Evolutionary conservation across 2,888 invertebrate genomes (phyloP).

Genomic region (Blastobasis adustella): DNA sequence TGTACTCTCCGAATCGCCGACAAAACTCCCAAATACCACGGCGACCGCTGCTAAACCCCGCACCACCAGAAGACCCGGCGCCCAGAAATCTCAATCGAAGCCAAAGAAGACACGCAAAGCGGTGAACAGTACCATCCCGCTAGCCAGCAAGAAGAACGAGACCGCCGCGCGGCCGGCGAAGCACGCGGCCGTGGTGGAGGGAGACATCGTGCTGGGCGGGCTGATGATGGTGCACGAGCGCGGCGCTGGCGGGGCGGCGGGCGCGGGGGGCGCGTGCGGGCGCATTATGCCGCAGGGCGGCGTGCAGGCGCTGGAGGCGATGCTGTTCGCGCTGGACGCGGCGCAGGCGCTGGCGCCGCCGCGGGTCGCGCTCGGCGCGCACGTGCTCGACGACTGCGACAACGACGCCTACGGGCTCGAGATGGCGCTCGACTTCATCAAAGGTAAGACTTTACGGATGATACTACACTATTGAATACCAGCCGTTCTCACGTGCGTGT

Average conservation of each 20-base stretch:
- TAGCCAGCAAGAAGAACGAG: conserved; percentile 9
- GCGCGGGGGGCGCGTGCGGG: conserved; percentile 80
- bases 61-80: background rate
- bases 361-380: conserved; percentile 85
- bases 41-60: too few species aligned
- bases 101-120: too few species aligned
- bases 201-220: conserved; percentile 88
- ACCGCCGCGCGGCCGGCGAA: conserved; percentile 80
- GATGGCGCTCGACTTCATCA: conserved; percentile 94
- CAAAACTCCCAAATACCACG: too few species aligned
- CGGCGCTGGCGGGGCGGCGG: conserved; percentile 76
- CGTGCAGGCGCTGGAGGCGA: conserved; percentile 88
- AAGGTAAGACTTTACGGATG: conserved; percentile 75
- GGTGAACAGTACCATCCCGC: too few species aligned
- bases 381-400: conserved; percentile 93
- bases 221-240: conserved; percentile 88
- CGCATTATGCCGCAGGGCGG: conserved; percentile 93
- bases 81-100: background rate
- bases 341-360: conserved; percentile 79
- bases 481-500: too few species aligned
- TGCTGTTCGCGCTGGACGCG: conserved; percentile 90
- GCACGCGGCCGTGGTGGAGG: conserved; percentile 86
- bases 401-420: conserved; percentile 93
- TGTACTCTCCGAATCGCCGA: too few species aligned
- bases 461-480: too few species aligned